phyloP scores from a whole-genome alignment of 2,888 invertebrate genomes.

The Trilocha varians region DNA sequence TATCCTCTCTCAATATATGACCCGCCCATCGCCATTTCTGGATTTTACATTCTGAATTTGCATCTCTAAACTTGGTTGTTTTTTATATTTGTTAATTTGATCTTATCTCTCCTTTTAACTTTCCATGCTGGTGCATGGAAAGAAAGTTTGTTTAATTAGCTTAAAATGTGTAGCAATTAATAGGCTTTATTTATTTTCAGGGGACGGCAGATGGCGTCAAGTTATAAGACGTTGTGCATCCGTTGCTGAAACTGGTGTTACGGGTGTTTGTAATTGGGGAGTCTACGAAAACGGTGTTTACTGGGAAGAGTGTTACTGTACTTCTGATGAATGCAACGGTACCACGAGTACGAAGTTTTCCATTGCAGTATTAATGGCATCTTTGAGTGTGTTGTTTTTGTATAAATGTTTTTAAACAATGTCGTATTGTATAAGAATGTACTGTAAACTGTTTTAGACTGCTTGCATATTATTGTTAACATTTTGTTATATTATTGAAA shows the following conservation, averaged over 20 bases:
- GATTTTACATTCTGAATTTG: too few species aligned
- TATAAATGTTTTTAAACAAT: too few species aligned
- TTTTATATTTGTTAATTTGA: too few species aligned
- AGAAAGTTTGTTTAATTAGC: neutral
- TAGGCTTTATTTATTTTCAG: slow-evolving; percentile 70
- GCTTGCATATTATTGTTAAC: too few species aligned
- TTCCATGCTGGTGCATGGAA: too few species aligned
- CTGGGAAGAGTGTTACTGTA: slow-evolving; percentile 98
- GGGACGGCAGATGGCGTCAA: slow-evolving; percentile 96
- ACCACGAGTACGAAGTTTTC: slow-evolving; percentile 34
- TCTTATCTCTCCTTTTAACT: too few species aligned
- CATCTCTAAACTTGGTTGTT: too few species aligned
- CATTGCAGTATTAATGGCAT: slow-evolving; percentile 21
- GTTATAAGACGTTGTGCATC: slow-evolving; percentile 92
- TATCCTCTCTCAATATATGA: too few species aligned
- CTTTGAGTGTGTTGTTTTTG: slow-evolving; percentile 11
- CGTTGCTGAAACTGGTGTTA: slow-evolving; percentile 91
- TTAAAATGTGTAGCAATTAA: neutral
- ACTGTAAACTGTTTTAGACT: too few species aligned
- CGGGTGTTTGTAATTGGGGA: slow-evolving; percentile 97
- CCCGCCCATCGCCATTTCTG: too few species aligned
- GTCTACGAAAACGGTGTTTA: slow-evolving; percentile 95
- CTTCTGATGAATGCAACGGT: slow-evolving; percentile 89
- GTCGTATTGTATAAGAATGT: too few species aligned
- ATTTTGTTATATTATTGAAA: too few species aligned